Evolutionary conservation across 2,888 invertebrate genomes (phyloP).

Genomic region (Thymelicus sylvestris): DNA sequence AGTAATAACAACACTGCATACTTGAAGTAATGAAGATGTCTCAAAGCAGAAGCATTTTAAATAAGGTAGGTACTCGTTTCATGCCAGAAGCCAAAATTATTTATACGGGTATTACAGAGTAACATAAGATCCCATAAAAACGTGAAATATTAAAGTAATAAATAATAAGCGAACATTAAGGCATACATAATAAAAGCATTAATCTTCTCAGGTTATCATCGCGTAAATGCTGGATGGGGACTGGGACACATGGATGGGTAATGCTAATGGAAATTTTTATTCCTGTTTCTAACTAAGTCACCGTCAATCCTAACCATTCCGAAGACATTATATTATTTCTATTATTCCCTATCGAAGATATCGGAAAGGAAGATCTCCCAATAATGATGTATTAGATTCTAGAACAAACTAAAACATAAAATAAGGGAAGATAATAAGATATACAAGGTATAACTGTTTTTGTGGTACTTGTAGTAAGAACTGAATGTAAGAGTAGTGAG

Average conservation of each 20-base stretch:
- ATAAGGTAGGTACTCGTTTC: too few species aligned
- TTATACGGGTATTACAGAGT: too few species aligned
- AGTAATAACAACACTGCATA: slow-evolving; percentile 50
- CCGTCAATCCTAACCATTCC: slow-evolving; percentile 56
- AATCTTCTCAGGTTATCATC: slow-evolving; percentile 84
- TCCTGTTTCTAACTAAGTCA: slow-evolving; percentile 83
- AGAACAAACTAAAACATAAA: slow-evolving; percentile 52
- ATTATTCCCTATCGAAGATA: slow-evolving; percentile 70
- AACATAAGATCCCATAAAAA: too few species aligned
- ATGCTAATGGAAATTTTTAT: slow-evolving; percentile 91
- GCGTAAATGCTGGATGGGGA: slow-evolving; percentile 88
- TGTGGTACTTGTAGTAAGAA: slow-evolving; percentile 58
- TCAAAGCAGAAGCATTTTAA: slow-evolving; percentile 37
- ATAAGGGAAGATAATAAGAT: slow-evolving; percentile 66
- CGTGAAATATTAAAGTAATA: too few species aligned
- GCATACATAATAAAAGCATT: too few species aligned
- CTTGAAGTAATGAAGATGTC: slow-evolving; percentile 56
- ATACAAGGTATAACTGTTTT: slow-evolving; percentile 68
- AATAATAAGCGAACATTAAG: too few species aligned
- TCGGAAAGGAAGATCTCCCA: slow-evolving; percentile 62
- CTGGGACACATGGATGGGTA: slow-evolving; percentile 93
- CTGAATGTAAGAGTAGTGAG: slow-evolving; percentile 57
- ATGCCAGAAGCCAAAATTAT: too few species aligned
- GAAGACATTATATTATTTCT: slow-evolving; percentile 53
- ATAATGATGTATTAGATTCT: slow-evolving; percentile 67